Percentiles rank a stretch among this genome's conserved stretches.
These are phyloP conservation scores for Geococcyx californianus DNA, from an alignment of 2,113 vertebrate species.

Conservation along the genomic window DNA sequence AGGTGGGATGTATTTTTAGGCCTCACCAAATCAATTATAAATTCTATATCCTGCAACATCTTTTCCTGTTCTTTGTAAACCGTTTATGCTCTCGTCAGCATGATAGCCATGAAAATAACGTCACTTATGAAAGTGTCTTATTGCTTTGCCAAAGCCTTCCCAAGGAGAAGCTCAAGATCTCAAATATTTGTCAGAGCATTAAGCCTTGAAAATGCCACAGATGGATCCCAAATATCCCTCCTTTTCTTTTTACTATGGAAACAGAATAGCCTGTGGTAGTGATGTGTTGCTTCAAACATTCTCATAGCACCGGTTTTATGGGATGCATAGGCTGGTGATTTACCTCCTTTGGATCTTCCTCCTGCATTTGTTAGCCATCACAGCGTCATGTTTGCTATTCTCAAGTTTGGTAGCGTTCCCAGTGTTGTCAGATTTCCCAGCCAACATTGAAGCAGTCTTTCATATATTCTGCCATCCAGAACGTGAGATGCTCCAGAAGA, in stretches of 20 bases:
- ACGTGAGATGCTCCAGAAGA: not conserved
- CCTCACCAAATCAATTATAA: not conserved
- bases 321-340: not conserved
- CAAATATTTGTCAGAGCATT: not conserved
- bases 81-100: not conserved
- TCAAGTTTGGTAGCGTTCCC: not conserved
- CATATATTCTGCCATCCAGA: not conserved
- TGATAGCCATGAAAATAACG: not conserved
- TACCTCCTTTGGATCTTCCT: not conserved
- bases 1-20: not conserved
- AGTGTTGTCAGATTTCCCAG: conserved; percentile 25
- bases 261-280: not conserved
- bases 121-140: not conserved
- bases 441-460: not conserved
- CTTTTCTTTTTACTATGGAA: not conserved
- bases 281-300: not conserved
- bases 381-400: not conserved
- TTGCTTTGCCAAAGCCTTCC: not conserved
- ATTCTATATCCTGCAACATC: not conserved
- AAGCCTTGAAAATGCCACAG: not conserved
- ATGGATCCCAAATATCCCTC: not conserved
- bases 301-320: not conserved
- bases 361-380: not conserved
- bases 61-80: conserved; percentile 27
- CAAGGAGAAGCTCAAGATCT: not conserved